Conservation (phyloP, 2,888 invertebrate species). For the Macrophya alboannulata region DNA sequence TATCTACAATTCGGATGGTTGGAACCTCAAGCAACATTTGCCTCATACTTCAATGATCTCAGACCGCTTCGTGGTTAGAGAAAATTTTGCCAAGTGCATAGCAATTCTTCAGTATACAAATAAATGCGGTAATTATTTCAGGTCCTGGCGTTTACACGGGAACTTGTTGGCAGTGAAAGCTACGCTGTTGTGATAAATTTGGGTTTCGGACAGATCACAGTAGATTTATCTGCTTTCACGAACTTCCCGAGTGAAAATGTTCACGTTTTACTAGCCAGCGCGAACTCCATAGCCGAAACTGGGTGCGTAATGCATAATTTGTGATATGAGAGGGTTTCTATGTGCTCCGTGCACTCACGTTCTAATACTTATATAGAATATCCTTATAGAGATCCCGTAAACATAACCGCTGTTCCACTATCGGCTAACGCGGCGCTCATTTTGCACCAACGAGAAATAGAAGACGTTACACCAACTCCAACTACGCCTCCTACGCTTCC, state of each 20-base stretch:
- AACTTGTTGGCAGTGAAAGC: background rate
- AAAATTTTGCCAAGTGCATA: background rate
- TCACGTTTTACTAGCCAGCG: constrained; percentile 22
- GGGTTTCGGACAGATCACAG: background rate
- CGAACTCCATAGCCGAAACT: background rate
- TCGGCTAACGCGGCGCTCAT: constrained; percentile 47
- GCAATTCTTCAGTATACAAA: background rate
- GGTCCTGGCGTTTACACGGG: constrained; percentile 35
- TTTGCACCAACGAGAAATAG: background rate
- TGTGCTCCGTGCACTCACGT: background rate
- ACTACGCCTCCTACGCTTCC: background rate
- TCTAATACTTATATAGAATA: background rate
- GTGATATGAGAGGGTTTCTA: background rate
- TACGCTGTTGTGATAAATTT: constrained; percentile 37
- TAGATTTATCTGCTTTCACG: constrained; percentile 1
- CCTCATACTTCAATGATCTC: background rate
- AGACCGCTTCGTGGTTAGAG: background rate
- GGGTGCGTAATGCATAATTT: constrained; percentile 5
- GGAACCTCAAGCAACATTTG: too few species aligned
- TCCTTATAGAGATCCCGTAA: constrained; percentile 11
- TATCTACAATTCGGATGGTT: too few species aligned
- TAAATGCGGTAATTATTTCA: background rate
- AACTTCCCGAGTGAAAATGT: constrained; percentile 19
- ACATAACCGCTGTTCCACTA: constrained; percentile 19
- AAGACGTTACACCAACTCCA: background rate